These are phyloP conservation scores for Thunnus thynnus DNA, from an alignment of 2,113 vertebrate genomes.

Conservation along the genomic window DNA sequence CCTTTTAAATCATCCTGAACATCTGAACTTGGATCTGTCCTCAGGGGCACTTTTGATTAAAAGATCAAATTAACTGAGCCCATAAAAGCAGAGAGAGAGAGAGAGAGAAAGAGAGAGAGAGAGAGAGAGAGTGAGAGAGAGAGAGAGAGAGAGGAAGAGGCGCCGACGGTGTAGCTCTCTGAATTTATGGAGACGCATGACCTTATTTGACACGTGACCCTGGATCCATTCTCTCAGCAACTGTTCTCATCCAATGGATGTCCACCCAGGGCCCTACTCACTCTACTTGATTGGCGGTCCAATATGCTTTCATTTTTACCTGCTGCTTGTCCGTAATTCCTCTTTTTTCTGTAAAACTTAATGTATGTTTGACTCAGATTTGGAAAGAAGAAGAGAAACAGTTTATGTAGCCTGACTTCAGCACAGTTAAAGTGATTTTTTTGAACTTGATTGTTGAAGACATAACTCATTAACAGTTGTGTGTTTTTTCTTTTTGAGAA, in stretches of 20 bases:
- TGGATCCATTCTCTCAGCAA: constrained; percentile 63
- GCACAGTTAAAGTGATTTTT: constrained; percentile 1
- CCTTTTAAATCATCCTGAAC: constrained; percentile 73
- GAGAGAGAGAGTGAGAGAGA: too few relatives aligned
- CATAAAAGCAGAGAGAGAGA: constrained; percentile 72
- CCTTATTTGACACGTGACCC: constrained; percentile 64
- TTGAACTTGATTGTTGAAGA: constrained; percentile 22
- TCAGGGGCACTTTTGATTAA: constrained; percentile 79
- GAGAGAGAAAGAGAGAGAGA: background rate
- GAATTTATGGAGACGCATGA: constrained; percentile 72
- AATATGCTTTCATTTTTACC: constrained; percentile 18
- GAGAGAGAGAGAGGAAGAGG: constrained; percentile 30
- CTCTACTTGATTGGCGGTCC: constrained; percentile 32
- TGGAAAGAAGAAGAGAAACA: background rate
- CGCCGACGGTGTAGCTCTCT: constrained; percentile 49
- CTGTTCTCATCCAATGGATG: constrained; percentile 62
- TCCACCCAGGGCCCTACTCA: constrained; percentile 42
- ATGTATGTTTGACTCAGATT: constrained; percentile 5
- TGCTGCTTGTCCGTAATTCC: constrained; percentile 38
- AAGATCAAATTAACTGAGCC: constrained; percentile 78
- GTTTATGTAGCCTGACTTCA: constrained; percentile 18
- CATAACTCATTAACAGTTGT: constrained; percentile 51
- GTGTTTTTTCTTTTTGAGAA: background rate
- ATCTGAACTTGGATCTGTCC: constrained; percentile 76
- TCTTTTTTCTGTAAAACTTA: constrained; percentile 10